Percentiles rank a stretch among this genome's conserved stretches.
Conservation (phyloP, 2,113 vertebrate species). For the Platycercus adscitus region DNA sequence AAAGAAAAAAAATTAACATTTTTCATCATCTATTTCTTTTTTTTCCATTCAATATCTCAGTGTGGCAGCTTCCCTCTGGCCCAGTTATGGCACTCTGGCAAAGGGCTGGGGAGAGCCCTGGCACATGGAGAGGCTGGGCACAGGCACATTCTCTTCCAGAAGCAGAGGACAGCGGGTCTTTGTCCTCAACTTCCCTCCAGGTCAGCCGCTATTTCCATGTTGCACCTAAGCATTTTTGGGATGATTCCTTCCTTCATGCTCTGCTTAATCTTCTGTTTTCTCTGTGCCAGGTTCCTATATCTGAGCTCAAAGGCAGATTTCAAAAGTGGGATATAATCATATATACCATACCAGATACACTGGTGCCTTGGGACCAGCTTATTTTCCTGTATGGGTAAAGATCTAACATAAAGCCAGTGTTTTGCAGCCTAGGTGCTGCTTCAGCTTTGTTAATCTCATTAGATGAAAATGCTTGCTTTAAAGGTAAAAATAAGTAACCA, state of each 20-base stretch:
- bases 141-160: not conserved
- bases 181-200: not conserved
- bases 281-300: not conserved
- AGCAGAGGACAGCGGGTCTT: not conserved
- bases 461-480: conserved; percentile 13
- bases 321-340: not conserved
- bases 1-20: not conserved
- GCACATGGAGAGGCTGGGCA: not conserved
- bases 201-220: not conserved
- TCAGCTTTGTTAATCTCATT: not conserved
- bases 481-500: not conserved
- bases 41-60: not conserved
- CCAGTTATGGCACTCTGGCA: not conserved
- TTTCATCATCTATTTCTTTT: not conserved
- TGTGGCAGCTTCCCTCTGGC: not conserved
- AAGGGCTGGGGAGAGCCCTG: not conserved
- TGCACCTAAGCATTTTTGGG: not conserved
- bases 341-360: too few relatives aligned
- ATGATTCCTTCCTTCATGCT: not conserved
- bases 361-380: not conserved
- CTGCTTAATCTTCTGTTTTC: not conserved
- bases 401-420: not conserved
- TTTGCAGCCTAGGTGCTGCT: not conserved
- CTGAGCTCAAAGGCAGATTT: not conserved
- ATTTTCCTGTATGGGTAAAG: not conserved